phyloP scores from a whole-genome alignment of 2,888 invertebrate genomes.

The Ormyrus pomaceus region DNA sequence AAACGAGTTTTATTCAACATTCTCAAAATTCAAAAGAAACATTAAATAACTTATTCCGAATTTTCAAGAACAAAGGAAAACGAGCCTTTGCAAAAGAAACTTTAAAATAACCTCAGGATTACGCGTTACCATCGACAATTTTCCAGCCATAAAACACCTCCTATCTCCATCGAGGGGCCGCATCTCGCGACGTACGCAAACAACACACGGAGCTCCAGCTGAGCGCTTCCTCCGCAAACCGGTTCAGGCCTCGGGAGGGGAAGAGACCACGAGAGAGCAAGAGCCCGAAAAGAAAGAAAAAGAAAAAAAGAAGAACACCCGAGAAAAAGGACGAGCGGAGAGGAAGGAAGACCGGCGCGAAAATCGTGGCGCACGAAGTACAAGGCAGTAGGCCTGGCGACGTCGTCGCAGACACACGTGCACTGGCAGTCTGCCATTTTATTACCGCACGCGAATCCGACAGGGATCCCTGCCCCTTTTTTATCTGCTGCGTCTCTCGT shows the following conservation, averaged over 20 bases:
- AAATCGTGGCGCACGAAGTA: constrained; percentile 57
- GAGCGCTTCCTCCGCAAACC: background rate
- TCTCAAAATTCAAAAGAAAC: no score
- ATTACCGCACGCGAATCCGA: background rate
- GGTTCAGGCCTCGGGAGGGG: background rate
- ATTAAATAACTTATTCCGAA: no score
- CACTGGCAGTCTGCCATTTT: constrained; percentile 67
- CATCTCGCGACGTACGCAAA: no score
- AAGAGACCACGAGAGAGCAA: background rate
- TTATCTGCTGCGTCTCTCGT: no score
- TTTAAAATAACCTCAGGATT: no score
- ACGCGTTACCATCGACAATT: no score
- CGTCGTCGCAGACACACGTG: constrained; percentile 61
- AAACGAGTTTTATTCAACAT: no score
- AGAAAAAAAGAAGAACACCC: background rate
- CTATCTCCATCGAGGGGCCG: no score
- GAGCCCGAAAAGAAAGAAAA: background rate
- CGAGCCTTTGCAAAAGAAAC: no score
- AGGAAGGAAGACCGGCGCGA: constrained; percentile 48
- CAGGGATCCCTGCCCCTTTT: background rate
- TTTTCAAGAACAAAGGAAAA: no score
- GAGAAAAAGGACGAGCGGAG: background rate
- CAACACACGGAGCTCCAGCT: background rate
- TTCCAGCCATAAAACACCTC: no score
- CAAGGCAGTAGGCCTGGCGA: background rate